Percentiles rank a stretch among this genome's conserved stretches.
These are phyloP conservation scores for Amazona vittata DNA, from an alignment of 2,113 vertebrate species.

Conservation along the genomic window DNA sequence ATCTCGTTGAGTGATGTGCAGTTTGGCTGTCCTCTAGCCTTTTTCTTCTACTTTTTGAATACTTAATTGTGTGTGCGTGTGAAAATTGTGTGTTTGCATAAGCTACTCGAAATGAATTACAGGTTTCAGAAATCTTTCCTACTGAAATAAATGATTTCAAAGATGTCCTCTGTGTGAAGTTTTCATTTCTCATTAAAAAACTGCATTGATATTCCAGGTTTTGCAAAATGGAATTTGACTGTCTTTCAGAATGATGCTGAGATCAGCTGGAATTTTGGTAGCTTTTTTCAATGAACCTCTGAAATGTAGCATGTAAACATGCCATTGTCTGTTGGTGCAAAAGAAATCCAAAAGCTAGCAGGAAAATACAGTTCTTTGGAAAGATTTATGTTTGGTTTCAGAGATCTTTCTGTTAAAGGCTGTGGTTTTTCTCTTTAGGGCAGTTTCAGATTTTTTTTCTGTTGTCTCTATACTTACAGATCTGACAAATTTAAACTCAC, in stretches of 20 bases:
- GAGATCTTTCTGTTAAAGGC: background rate
- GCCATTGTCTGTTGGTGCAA: background rate
- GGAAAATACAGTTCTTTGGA: background rate
- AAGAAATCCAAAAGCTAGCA: background rate
- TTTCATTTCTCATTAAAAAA: slow-evolving; percentile 19
- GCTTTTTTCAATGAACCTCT: background rate
- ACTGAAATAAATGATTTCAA: slow-evolving; percentile 84
- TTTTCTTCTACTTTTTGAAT: slow-evolving; percentile 67
- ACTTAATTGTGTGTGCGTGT: slow-evolving; percentile 63
- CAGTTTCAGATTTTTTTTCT: background rate
- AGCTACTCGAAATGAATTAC: slow-evolving; percentile 75
- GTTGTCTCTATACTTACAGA: background rate
- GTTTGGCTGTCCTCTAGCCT: slow-evolving; percentile 65
- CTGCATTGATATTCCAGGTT: background rate
- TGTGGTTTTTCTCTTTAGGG: background rate
- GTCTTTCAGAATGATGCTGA: background rate
- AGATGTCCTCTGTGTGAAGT: slow-evolving; percentile 50
- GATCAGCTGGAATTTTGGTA: background rate
- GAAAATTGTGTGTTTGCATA: slow-evolving; percentile 78
- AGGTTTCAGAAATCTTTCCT: slow-evolving; percentile 80
- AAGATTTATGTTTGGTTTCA: background rate
- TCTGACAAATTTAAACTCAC: background rate
- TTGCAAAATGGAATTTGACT: background rate
- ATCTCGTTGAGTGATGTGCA: slow-evolving; percentile 89
- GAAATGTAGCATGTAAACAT: background rate